Evolutionary conservation across 2,888 invertebrate species (phyloP).

Genomic region (Tetragonisca angustula): DNA sequence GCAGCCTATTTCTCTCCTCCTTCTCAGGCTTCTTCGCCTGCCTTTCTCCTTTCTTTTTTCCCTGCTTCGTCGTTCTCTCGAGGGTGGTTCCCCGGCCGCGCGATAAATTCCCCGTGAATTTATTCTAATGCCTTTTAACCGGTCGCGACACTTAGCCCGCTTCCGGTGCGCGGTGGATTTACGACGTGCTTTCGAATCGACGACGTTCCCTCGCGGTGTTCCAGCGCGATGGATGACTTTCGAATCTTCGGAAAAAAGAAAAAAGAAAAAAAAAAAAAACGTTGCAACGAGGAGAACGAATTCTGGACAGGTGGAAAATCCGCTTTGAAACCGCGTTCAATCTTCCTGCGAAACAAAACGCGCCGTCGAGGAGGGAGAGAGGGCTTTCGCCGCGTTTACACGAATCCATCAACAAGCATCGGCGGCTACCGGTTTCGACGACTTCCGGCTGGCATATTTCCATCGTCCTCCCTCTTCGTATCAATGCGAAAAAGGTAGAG

Average conservation of each 20-base stretch:
- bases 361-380: constrained; percentile 5
- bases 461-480: constrained; percentile 48
- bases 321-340: not conserved
- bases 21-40: not conserved
- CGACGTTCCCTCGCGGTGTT: not conserved
- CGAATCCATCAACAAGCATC: constrained; percentile 59
- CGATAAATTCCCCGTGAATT: constrained; percentile 46
- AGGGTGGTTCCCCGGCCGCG: constrained; percentile 2
- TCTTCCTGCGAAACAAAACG: constrained; percentile 20
- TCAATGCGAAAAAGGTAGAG: constrained; percentile 53
- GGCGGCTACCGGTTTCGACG: constrained; percentile 50
- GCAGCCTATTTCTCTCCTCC: not conserved
- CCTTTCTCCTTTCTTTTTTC: too few species aligned
- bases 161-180: constrained; percentile 19
- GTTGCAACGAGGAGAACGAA: too few species aligned
- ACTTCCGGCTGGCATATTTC: constrained; percentile 61
- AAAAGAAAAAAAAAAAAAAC: too few species aligned
- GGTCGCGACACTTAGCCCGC: constrained; percentile 2
- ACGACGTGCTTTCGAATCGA: not conserved
- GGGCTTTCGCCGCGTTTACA: constrained; percentile 42
- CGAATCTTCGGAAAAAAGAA: too few species aligned
- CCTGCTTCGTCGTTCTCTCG: not conserved
- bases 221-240: rapidly evolving
- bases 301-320: too few species aligned
- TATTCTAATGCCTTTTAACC: constrained; percentile 39